A percentile compares a stretch with the other conserved stretches of the same genome.
phyloP scores from a whole-genome alignment of 2,113 vertebrate species.

The Apodemus speciosus region DNA sequence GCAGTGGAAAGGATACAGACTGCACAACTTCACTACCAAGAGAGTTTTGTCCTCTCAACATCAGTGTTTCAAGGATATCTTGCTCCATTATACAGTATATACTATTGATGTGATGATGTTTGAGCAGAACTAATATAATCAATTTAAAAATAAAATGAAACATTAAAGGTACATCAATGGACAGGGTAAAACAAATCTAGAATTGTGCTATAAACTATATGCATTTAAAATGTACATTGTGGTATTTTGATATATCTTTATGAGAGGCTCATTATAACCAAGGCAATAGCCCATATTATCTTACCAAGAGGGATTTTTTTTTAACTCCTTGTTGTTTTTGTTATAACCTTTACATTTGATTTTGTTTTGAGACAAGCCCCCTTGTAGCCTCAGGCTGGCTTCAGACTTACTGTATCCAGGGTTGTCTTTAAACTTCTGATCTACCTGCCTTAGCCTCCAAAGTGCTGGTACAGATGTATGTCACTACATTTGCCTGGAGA shows the following conservation, averaged over 20 bases:
- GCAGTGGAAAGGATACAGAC: neutral
- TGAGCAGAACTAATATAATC: neutral
- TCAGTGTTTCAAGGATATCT: neutral
- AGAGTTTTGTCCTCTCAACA: neutral
- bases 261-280: neutral
- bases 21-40: neutral
- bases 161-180: neutral
- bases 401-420: neutral
- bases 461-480: neutral
- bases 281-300: neutral
- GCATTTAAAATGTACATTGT: neutral
- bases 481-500: neutral
- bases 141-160: conserved; percentile 42
- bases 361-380: neutral
- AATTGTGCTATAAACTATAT: neutral
- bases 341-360: neutral
- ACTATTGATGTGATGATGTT: neutral
- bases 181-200: neutral
- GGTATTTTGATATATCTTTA: neutral
- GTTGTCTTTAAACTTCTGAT: neutral
- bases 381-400: too few relatives aligned
- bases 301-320: neutral
- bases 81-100: neutral
- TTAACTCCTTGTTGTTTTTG: neutral
- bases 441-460: neutral